Evolutionary conservation across 2,797 vertebrate genomes (phyloP).

Genomic region (Darevskia mixta): DNA sequence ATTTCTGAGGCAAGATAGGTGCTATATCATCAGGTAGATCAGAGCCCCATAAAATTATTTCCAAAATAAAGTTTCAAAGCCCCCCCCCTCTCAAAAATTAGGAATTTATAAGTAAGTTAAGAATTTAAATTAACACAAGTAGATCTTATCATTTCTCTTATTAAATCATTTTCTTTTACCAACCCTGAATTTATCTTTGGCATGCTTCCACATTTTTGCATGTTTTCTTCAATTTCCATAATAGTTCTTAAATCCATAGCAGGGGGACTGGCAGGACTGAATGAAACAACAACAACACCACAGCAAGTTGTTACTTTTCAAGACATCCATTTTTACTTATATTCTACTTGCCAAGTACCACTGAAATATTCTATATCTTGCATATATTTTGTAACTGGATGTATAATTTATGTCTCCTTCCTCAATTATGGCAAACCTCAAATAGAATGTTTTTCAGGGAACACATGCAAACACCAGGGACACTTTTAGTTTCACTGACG

Average conservation of each 20-base stretch:
- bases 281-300: constrained; percentile 42
- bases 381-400: constrained; percentile 55
- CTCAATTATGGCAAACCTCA: constrained; percentile 72
- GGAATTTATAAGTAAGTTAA: background rate
- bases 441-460: constrained; percentile 63
- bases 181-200: constrained; percentile 87
- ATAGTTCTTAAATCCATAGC: constrained; percentile 94
- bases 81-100: background rate
- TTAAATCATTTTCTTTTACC: constrained; percentile 71
- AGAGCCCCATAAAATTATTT: background rate
- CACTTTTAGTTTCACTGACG: constrained; percentile 49
- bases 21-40: background rate
- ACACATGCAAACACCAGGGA: constrained; percentile 54
- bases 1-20: background rate
- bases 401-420: constrained; percentile 68
- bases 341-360: constrained; percentile 62
- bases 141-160: constrained; percentile 32
- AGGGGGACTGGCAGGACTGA: constrained; percentile 82
- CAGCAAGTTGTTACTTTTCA: constrained; percentile 60
- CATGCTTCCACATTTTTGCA: constrained; percentile 84
- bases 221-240: constrained; percentile 95
- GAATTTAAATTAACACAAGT: background rate
- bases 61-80: background rate
- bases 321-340: constrained; percentile 64
- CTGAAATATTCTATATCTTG: constrained; percentile 66